Evolutionary conservation across 2,888 invertebrate species (phyloP).

Genomic region (Pyralis farinalis): DNA sequence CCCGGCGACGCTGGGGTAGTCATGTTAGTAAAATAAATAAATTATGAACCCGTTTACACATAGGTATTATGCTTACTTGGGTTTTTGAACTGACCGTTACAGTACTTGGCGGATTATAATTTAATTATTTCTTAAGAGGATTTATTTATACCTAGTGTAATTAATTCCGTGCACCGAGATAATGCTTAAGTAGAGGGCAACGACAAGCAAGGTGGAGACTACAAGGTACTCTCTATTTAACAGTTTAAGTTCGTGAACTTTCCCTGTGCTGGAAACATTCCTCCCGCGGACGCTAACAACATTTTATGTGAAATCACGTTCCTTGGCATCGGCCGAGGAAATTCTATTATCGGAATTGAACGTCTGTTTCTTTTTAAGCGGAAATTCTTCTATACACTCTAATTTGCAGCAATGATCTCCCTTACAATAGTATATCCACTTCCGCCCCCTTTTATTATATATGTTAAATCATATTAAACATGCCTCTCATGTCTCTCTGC

Average conservation of each 20-base stretch:
- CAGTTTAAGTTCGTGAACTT: conserved; percentile 24
- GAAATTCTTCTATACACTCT: conserved; percentile 14
- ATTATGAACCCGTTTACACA: too few relatives aligned
- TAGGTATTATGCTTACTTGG: too few relatives aligned
- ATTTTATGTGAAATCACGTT: conserved; percentile 38
- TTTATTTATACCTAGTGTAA: conserved; percentile 14
- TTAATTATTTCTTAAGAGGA: conserved; percentile 1
- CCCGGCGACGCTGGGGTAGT: too few relatives aligned
- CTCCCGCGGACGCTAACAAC: conserved; percentile 30
- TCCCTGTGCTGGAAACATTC: conserved; percentile 12
- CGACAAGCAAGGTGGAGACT: conserved; percentile 14
- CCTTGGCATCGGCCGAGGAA: conserved; percentile 18
- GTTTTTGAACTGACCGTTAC: too few relatives aligned
- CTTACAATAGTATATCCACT: conserved; percentile 16
- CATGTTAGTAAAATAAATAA: too few relatives aligned
- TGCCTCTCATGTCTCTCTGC: conserved; percentile 45
- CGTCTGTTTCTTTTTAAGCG: conserved; percentile 13
- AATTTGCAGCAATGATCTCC: conserved; percentile 27
- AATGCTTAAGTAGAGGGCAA: not conserved
- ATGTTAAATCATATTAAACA: conserved; percentile 51
- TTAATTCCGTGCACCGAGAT: conserved; percentile 7
- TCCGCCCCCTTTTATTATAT: conserved; percentile 35
- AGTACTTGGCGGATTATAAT: too few relatives aligned
- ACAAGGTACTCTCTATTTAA: conserved; percentile 23
- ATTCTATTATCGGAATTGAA: conserved; percentile 23